Base-by-base conservation (phyloP, 2,888 invertebrate species). In the Chloromyia formosa region DNA sequence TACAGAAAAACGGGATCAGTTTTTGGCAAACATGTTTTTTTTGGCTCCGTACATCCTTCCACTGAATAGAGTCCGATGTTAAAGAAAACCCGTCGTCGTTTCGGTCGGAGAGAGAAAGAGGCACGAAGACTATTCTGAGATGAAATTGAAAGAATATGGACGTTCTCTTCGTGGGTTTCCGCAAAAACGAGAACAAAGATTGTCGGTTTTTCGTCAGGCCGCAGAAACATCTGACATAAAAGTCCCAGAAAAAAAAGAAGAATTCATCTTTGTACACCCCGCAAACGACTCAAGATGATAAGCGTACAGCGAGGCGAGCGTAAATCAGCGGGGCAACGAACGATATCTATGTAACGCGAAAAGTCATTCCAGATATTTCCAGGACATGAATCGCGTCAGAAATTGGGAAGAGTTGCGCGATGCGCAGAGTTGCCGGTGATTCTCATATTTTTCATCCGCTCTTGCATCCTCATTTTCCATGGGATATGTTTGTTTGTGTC, bases 391-490 rank as follows among this genome's bases (percentile, higher is more conserved):
- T 35, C 49, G 16, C 16, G 49, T n/a, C 42, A 42, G 23, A 35
- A 14, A 66, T 35, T 35, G 3, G 27, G 27, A 45, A 66, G 45
- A 49, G 40, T 16, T 18, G 40, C 16, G 53, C 10, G 22, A 23
- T 22, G 66, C 66, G 66, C 66, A 49, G 40, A n/a, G 7, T 71
- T 56, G 69, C 69, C 54, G 69, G 54, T 22, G n/a, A n/a, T 69
- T 69, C 69, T 54, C 69, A 35, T 69, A 3, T 14, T 1, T 16
- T 35, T 35, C 27, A 7, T 4, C 7, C 7, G 27, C 40, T 56
- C 16, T 12, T 12, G n/a, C 12, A 60, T 60, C 23, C 58, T 58
- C 20, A 58, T 58, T 10, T n/a, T 10, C 60, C 60, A 20, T 35
- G 64, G 20, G 45, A 64, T n/a, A n/a, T 9, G 49, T 9, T n/a